Conservation (phyloP, 2,888 invertebrate species). For the Tinea trinotella region DNA sequence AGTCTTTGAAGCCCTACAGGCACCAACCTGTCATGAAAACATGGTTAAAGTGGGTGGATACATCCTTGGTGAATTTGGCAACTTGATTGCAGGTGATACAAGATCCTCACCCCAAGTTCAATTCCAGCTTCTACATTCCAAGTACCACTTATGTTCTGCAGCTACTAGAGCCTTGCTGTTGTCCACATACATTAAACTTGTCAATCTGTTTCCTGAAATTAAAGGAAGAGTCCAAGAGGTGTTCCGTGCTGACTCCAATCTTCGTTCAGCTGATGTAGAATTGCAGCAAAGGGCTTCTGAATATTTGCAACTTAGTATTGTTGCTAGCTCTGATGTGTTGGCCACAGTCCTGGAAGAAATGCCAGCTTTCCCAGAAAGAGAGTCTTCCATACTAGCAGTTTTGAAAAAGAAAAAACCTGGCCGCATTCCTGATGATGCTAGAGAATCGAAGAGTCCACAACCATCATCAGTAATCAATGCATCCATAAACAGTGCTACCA, state of each 20-base stretch:
- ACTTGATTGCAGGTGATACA: slow-evolving; percentile 98
- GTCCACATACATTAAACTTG: slow-evolving; percentile 99
- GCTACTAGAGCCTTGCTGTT: slow-evolving; percentile 96
- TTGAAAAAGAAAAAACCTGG: slow-evolving; percentile 99
- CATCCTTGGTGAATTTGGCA: slow-evolving; percentile 99
- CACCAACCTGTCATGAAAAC: slow-evolving; percentile 99
- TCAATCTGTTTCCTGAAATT: slow-evolving; percentile 99
- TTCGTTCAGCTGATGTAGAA: slow-evolving; percentile 98
- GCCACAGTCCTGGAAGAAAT: slow-evolving; percentile 99
- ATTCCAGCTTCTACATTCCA: slow-evolving; percentile 98
- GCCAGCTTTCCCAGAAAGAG: slow-evolving; percentile 99
- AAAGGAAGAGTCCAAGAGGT: slow-evolving; percentile 96
- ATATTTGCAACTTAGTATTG: slow-evolving; percentile 95
- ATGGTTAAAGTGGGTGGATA: slow-evolving; percentile 99
- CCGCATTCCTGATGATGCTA: slow-evolving; percentile 89
- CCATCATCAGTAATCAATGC: slow-evolving; percentile 66
- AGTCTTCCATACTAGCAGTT: slow-evolving; percentile 97
- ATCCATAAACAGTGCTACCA: slow-evolving; percentile 62
- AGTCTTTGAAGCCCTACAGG: slow-evolving; percentile 98
- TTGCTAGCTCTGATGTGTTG: slow-evolving; percentile 96
- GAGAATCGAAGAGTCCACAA: slow-evolving; percentile 85
- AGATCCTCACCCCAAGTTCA: slow-evolving; percentile 97
- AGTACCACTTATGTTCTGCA: slow-evolving; percentile 98
- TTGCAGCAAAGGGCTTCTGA: slow-evolving; percentile 98
- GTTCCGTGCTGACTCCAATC: slow-evolving; percentile 93